Evolutionary conservation across 2,888 invertebrate genomes (phyloP).

Genomic region (Odontocolon sp.): DNA sequence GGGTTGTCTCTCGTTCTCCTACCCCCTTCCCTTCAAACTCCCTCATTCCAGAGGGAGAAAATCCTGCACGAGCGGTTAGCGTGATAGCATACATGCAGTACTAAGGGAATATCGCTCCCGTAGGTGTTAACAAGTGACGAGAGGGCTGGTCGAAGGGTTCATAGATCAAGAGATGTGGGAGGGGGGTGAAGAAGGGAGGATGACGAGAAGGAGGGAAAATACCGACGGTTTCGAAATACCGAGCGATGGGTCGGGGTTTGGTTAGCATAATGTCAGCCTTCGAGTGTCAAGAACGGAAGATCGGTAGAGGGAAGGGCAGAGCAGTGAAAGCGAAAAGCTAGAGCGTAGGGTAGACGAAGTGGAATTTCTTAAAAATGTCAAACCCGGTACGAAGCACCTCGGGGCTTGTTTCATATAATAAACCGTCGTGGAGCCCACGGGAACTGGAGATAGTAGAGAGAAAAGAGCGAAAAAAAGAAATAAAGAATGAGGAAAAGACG

Average conservation of each 20-base stretch:
- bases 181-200: constrained; percentile 60
- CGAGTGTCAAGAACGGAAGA: constrained; percentile 52
- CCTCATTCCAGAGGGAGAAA: constrained; percentile 59
- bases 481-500: neutral
- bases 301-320: constrained; percentile 8
- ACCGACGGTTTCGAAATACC: constrained; percentile 71
- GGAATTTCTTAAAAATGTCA: constrained; percentile 78
- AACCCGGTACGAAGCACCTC: constrained; percentile 55
- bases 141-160: constrained; percentile 63
- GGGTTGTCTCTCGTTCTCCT: constrained; percentile 41
- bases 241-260: constrained; percentile 67
- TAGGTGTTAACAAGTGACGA: constrained; percentile 75
- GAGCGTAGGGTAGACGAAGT: constrained; percentile 63
- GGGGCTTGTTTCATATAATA: constrained; percentile 61
- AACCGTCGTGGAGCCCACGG: constrained; percentile 42
- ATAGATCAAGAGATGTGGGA: constrained; percentile 75
- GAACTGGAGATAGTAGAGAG: constrained; percentile 3
- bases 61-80: constrained; percentile 48
- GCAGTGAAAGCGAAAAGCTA: constrained; percentile 46
- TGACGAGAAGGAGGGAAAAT: constrained; percentile 25
- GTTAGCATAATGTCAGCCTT: constrained; percentile 78
- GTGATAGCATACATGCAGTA: constrained; percentile 21
- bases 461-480: constrained; percentile 5
- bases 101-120: constrained; percentile 39
- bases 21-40: constrained; percentile 19